A percentile compares a stretch with the other conserved stretches of the same genome.
Evolutionary conservation across 2,113 vertebrate genomes (phyloP).

Genomic region (Puffinus mauretanicus): DNA sequence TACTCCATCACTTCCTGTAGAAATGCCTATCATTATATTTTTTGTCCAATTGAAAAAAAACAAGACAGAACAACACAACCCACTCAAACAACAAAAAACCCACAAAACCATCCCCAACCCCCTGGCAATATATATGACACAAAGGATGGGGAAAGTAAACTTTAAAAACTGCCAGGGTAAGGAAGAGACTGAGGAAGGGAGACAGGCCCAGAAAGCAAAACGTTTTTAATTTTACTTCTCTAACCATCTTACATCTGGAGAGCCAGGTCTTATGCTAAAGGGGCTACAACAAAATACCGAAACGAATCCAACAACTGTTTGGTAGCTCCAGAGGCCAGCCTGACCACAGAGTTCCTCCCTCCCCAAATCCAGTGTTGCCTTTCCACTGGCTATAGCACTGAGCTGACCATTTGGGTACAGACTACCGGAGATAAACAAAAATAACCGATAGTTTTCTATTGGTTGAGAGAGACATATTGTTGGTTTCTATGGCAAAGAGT

Average conservation of each 20-base stretch:
- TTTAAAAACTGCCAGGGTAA: neutral
- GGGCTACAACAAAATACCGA: neutral
- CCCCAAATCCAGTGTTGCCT: neutral
- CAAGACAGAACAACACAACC: neutral
- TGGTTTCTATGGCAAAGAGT: neutral
- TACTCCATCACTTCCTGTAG: neutral
- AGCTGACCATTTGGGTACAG: neutral
- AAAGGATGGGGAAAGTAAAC: neutral
- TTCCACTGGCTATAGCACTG: neutral
- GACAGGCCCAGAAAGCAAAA: neutral
- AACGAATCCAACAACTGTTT: neutral
- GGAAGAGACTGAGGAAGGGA: neutral
- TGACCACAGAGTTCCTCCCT: neutral
- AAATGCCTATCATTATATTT: neutral
- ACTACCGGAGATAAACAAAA: neutral
- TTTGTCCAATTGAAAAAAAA: neutral
- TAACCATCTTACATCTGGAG: neutral
- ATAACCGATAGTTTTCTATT: neutral
- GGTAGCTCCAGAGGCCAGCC: neutral
- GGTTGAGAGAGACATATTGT: neutral
- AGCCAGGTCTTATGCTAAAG: neutral
- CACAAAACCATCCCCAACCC: neutral
- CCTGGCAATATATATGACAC: neutral
- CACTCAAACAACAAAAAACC: neutral
- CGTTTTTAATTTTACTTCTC: neutral